Percentiles rank a stretch among this genome's conserved stretches.
Conservation (phyloP, 1,140 invertebrate species). For the Drosophila ficusphila region DNA sequence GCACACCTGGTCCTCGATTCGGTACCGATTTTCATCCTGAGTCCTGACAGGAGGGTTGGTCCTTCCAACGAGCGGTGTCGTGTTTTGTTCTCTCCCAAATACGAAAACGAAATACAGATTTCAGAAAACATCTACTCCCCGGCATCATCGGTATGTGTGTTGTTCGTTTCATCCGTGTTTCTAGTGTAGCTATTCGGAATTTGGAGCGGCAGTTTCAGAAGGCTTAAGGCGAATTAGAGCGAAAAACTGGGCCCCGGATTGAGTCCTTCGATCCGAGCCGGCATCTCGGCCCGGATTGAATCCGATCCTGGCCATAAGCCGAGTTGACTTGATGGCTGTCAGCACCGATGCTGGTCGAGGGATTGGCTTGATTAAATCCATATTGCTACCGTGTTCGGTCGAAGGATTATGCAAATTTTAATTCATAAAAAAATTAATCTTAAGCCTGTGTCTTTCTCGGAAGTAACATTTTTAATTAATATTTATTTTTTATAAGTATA, state of each 20-base stretch:
- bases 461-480: no score
- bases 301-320: constrained; percentile 38
- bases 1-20: constrained; percentile 60
- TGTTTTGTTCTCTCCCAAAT: constrained; percentile 43
- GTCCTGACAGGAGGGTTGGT: constrained; percentile 49
- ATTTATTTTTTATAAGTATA: no score
- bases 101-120: constrained; percentile 24
- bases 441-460: neutral
- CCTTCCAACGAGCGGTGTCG: constrained; percentile 44
- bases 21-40: constrained; percentile 13
- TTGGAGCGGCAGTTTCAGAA: constrained; percentile 51
- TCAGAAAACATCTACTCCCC: neutral
- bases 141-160: neutral
- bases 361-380: constrained; percentile 27
- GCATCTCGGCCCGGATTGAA: constrained; percentile 10
- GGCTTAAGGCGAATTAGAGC: constrained; percentile 70
- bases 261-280: constrained; percentile 17
- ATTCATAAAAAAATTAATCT: neutral
- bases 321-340: constrained; percentile 62
- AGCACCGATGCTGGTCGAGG: constrained; percentile 24
- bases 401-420: neutral
- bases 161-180: neutral
- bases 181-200: constrained; percentile 12
- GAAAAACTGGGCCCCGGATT: constrained; percentile 42
- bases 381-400: neutral